Evolutionary conservation across 2,797 vertebrate species (phyloP).

Genomic region (Rhincodon typus): DNA sequence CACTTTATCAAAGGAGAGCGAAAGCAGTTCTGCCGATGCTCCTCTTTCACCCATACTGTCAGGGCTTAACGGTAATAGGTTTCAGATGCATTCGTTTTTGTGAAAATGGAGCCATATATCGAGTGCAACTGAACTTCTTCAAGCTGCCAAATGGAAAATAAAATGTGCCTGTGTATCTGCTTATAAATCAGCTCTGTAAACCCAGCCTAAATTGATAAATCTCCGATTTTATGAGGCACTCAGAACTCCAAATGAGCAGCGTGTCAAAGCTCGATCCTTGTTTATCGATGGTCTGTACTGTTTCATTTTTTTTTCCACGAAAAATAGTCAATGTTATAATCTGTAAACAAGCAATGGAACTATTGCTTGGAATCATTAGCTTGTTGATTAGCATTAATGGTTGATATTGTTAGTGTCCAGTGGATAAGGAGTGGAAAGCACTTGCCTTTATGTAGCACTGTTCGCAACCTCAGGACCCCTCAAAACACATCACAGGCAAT

Average conservation of each 20-base stretch:
- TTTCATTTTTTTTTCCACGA: constrained; percentile 1
- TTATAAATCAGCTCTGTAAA: constrained; percentile 33
- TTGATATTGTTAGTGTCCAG: background rate
- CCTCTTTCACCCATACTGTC: background rate
- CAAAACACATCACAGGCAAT: background rate
- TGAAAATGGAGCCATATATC: constrained; percentile 14
- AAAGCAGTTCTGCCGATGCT: background rate
- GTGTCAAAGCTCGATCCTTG: constrained; percentile 26
- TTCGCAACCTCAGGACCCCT: no score
- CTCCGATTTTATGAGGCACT: constrained; percentile 15
- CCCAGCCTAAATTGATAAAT: constrained; percentile 10
- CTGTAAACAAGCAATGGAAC: background rate
- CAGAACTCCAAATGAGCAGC: constrained; percentile 9
- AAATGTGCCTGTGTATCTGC: background rate
- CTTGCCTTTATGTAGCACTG: background rate
- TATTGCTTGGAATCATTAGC: background rate
- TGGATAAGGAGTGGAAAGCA: background rate
- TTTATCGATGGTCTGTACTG: background rate
- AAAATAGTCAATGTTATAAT: no score
- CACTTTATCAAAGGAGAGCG: background rate
- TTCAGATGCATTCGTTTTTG: background rate
- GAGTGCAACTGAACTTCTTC: background rate
- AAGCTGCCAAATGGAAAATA: background rate
- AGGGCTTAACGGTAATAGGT: background rate
- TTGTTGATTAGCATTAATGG: background rate